Evolutionary conservation across 2,888 invertebrate species (phyloP), one percentile per base, ranked within the genome.

Genomic region (Lepidocyrtinus sp.): DNA sequence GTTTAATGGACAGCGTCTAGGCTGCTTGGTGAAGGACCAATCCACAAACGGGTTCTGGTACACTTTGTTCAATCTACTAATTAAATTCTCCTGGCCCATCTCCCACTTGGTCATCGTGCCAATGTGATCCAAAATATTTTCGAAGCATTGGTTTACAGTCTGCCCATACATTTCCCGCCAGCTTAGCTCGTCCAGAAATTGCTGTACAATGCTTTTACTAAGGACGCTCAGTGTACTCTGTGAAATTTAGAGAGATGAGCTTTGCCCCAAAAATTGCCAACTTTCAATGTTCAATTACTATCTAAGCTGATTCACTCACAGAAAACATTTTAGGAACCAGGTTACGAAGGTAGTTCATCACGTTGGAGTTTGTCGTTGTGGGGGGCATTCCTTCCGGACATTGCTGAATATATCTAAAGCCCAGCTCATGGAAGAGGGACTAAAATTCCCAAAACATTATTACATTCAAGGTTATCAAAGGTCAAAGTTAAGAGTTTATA

Each of bases 121-220:
- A 67, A 96, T 91, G 88, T 96, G 95, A 0, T 90, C 87, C 1
- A 95, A 92, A 64, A 96, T 93, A 87, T 94, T 94, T 87, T 95
- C 94, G 87, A 95, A 96, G 0, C 95, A 93, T 86, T 92, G 92
- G 0, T 93, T 91, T 0, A 96, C 92, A 0, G 94, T 93, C 2
- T 92, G 91, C 0, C 96, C 96, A 88, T 92, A 96, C 87, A 94
- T 93, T 88, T 96, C 96, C 76, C 96, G 91, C 96, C 96, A 96
- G 12, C 95, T 93, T 19, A 96, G 89, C 88, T 96, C 96, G 88
- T 96, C 96, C 83, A 96, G 89, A 88, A 96, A 96, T 88, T 96
- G 95, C 88, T 96, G 96, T 87, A 96, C 95, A 88, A 96, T 94
- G 89, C 94, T 94, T 64, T 95, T 91, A 1, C 94, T 95, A 0